Conservation (phyloP, 2,113 vertebrate genomes). For the Oreotrochilus melanogaster region DNA sequence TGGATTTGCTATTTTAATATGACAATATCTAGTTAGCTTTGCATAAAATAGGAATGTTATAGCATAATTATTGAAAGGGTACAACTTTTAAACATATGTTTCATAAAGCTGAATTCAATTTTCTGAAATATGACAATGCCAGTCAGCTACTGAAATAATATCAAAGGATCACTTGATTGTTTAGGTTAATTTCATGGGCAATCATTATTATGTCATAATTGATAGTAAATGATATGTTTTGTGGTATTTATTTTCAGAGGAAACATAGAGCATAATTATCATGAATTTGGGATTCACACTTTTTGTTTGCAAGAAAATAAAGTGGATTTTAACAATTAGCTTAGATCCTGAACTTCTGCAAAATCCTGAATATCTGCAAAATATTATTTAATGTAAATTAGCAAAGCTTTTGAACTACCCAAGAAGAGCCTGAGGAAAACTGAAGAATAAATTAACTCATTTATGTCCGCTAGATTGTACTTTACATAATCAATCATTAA, state of each 20-base stretch:
- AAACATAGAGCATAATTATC: neutral
- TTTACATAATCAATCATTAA: neutral
- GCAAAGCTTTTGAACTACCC: neutral
- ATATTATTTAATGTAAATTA: neutral
- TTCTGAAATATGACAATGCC: constrained; percentile 88
- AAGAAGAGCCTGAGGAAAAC: neutral
- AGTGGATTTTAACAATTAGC: neutral
- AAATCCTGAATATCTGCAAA: neutral
- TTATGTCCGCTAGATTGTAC: neutral
- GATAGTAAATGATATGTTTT: constrained; percentile 14
- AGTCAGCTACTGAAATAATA: constrained; percentile 86
- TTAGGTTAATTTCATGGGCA: constrained; percentile 45
- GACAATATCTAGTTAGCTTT: constrained; percentile 97
- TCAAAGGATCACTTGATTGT: constrained; percentile 79
- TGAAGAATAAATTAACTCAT: neutral
- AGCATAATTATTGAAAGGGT: constrained; percentile 98
- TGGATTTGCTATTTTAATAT: constrained; percentile 97
- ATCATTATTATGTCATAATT: constrained; percentile 23
- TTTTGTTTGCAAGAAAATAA: neutral
- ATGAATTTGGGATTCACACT: neutral
- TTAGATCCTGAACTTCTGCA: neutral
- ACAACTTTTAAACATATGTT: constrained; percentile 98
- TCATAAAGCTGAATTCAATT: constrained; percentile 95
- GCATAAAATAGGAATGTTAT: constrained; percentile 93
- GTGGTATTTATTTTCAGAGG: neutral